Evolutionary conservation across 2,797 vertebrate species (phyloP), one percentile per base, ranked within the genome.

Genomic region (Geotrypetes seraphini): DNA sequence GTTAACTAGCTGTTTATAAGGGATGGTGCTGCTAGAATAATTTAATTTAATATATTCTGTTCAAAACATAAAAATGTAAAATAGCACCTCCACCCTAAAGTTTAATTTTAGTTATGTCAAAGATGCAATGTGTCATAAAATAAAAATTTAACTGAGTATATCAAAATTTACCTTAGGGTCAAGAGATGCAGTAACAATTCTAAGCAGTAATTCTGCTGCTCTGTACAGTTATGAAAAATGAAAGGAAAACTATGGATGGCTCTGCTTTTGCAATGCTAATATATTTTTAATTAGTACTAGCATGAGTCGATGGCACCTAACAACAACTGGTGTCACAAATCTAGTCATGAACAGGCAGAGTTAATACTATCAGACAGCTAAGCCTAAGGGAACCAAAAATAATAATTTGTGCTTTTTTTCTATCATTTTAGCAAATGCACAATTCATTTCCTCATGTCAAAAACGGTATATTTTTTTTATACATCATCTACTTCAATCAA

Each of bases 1-100:
- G 63, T 66, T 80, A 79, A 75, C 66, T 59, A 78, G 56, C 62
- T 72, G 57, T 75, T 79, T 71, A 58, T 66, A 32, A 57, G 53
- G 33, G 49, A 53, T 62, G 55, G 35, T 57, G 46, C 28, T 63
- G 57, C 40, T 66, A 55, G 42, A 12, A 21, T 49, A 71, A 76
- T 55, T 69, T 46, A 48, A 44, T 37, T 34, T 56, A 61, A 69
- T 48, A 45, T 61, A 78, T 71, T 68, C 69, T 43, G 19, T 33
- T 66, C 43, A 47, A 51, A 61, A 47, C 45, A 59, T 28, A 45
- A 63, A 39, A 53, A 43, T 39, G 44, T 9, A 51, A 74, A 61
- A 54, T 40, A 63, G 35, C 40, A 16, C 46, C 15, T 40, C 69
- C 49, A 52, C 50, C 43, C 25, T 44, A 22, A 63, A 36, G 19